These are phyloP conservation scores for Tethea ocularis DNA, from an alignment of 2,888 invertebrate genomes.

Conservation along the genomic window DNA sequence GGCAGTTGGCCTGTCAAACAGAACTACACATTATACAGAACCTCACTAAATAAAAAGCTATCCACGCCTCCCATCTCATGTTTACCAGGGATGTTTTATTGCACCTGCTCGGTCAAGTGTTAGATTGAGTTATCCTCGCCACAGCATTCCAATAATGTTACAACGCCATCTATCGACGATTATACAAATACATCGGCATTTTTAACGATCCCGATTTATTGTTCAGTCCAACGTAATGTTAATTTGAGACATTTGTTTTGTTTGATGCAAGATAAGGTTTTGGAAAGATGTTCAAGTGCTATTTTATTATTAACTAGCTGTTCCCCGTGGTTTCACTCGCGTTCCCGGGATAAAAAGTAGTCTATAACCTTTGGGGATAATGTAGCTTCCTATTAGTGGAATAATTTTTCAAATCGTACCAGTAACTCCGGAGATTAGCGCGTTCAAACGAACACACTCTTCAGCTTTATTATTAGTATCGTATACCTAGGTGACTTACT, in stretches of 20 bases:
- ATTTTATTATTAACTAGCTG: too few relatives aligned
- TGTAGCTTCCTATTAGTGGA: too few relatives aligned
- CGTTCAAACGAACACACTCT: too few relatives aligned
- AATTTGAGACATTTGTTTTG: slow-evolving; percentile 1
- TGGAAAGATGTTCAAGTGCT: background rate
- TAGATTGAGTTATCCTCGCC: slow-evolving; percentile 42
- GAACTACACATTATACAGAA: too few relatives aligned
- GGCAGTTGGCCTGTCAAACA: too few relatives aligned
- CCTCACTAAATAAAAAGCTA: background rate
- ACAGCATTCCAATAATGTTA: background rate
- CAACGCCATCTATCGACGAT: background rate
- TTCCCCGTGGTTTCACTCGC: too few relatives aligned
- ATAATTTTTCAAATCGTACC: too few relatives aligned
- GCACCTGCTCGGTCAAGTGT: slow-evolving; percentile 22
- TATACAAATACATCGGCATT: background rate
- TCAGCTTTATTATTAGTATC: too few relatives aligned
- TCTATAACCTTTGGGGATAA: too few relatives aligned
- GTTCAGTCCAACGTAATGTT: background rate
- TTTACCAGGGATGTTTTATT: slow-evolving; percentile 21
- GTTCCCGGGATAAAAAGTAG: too few relatives aligned
- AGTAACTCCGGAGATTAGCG: too few relatives aligned
- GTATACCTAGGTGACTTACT: too few relatives aligned
- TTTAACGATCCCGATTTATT: background rate
- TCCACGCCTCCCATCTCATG: slow-evolving; percentile 2
- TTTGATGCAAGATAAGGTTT: background rate